Evolutionary conservation across 2,888 invertebrate genomes (phyloP), one percentile per base, ranked within the genome.

Genomic region (Syrphus vitripennis): DNA sequence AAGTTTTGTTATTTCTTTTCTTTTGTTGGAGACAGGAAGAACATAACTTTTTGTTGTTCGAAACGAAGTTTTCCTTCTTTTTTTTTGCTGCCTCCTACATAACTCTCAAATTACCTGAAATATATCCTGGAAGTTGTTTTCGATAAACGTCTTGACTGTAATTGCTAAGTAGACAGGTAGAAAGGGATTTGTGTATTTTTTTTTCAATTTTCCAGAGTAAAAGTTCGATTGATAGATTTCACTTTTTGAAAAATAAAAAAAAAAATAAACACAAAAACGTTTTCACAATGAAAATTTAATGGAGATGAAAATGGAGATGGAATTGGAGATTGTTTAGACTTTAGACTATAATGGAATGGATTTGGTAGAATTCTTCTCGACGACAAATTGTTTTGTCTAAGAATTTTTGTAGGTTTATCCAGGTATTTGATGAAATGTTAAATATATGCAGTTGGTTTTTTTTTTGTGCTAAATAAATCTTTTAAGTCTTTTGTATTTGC

Each of bases 91-190:
- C n/a, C n/a, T 29, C 5, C 4, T 40, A 4, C 12, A 6, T 29
- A 2, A n/a, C 4, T 42, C 21, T 67, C 29, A 45, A 67, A 61
- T 59, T 48, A 40, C 74, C 48, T 63, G 59, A 67, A 71, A 67
- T 59, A 29, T 75, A 80, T 67, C 69, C 14, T 21, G 71, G 50
- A 80, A 76, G 83, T 80, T 80, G 53, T 42, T 80, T 80, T 65
- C 76, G 76, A 84, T 84, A 75, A 84, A 84, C 76, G 80, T 84
- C 80, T 59, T 50, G 67, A 71, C 65, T 80, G 80, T 84, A 84
- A 80, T 84, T 84, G 80, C 75, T 83, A 80, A 80, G 75, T 80
- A 80, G 83, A 83, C 80, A 84, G 75, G 45, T 80, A 59, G 71
- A 67, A 61, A n/a, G 65, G 75, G 45, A 76, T 78, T 50, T n/a